Percentiles rank a stretch among this genome's conserved stretches.
These are phyloP conservation scores for Euzetes globulus DNA, from an alignment of 2,888 invertebrate species.

Conservation along the genomic window DNA sequence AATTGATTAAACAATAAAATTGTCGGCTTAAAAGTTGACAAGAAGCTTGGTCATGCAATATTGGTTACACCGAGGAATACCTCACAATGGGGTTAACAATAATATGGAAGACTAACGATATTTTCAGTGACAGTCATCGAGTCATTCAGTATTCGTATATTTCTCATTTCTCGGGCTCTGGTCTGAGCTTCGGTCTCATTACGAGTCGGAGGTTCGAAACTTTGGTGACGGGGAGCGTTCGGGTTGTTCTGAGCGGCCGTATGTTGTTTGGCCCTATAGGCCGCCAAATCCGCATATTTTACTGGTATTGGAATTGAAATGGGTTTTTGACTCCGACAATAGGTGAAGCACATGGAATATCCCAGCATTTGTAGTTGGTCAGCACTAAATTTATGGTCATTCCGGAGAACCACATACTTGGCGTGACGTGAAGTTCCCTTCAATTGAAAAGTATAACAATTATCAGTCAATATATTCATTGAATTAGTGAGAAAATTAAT, in stretches of 20 bases:
- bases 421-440: constrained; percentile 46
- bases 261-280: constrained; percentile 38
- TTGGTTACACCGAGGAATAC: no score
- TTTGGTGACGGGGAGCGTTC: no score
- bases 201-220: no score
- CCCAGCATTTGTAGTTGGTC: constrained; percentile 41
- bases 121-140: not conserved
- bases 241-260: constrained; percentile 16
- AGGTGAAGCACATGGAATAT: constrained; percentile 43
- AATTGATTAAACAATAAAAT: no score
- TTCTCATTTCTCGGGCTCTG: not conserved
- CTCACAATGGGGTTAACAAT: no score
- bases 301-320: constrained; percentile 45
- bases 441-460: constrained; percentile 42
- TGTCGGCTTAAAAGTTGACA: no score
- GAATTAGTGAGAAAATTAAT: no score
- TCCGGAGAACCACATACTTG: constrained; percentile 41
- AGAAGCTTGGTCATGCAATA: no score
- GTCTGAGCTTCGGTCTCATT: not conserved
- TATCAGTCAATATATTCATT: no score
- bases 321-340: constrained; percentile 43
- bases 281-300: constrained; percentile 43
- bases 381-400: constrained; percentile 41
- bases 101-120: not conserved
- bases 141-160: not conserved